Conservation (phyloP, 1,140 invertebrate genomes). For the Eciton burchellii region DNA sequence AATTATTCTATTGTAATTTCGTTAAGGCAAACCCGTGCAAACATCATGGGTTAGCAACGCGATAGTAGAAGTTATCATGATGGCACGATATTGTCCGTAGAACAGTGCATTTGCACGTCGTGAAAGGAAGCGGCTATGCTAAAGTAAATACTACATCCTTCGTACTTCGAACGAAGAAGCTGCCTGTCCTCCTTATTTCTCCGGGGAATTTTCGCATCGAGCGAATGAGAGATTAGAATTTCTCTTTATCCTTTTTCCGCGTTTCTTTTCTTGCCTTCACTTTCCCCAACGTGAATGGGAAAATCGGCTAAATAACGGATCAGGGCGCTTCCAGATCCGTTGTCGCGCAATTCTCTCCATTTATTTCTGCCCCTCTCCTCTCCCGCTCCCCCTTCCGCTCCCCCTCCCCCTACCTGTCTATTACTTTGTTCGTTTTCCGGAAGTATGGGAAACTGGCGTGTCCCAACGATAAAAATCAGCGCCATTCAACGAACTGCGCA, state of each 20-base stretch:
- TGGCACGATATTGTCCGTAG: constrained; percentile 37
- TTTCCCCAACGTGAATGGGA: constrained; percentile 54
- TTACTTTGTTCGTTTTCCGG: background rate
- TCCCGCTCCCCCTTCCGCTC: too few species aligned
- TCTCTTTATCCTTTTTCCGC: constrained; percentile 51
- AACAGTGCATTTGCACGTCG: constrained; percentile 55
- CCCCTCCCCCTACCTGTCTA: background rate
- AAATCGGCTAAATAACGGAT: constrained; percentile 59
- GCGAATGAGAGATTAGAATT: constrained; percentile 68
- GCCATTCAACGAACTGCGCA: constrained; percentile 29
- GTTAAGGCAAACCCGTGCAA: constrained; percentile 25
- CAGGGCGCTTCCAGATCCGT: constrained; percentile 47
- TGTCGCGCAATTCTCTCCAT: constrained; percentile 55
- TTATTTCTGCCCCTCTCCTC: constrained; percentile 32
- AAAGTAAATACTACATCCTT: constrained; percentile 41
- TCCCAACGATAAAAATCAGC: constrained; percentile 47
- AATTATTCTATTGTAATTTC: constrained; percentile 7
- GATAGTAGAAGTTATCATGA: constrained; percentile 60
- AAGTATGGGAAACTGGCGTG: constrained; percentile 62
- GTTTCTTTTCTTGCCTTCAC: constrained; percentile 44
- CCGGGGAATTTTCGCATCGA: constrained; percentile 63
- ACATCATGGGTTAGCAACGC: constrained; percentile 53
- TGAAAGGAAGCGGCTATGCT: constrained; percentile 52
- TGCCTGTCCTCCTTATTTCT: constrained; percentile 71
- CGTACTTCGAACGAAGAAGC: constrained; percentile 57